These are phyloP conservation scores for Ceryle rudis DNA, from an alignment of 2,797 vertebrate species.

Conservation along the genomic window DNA sequence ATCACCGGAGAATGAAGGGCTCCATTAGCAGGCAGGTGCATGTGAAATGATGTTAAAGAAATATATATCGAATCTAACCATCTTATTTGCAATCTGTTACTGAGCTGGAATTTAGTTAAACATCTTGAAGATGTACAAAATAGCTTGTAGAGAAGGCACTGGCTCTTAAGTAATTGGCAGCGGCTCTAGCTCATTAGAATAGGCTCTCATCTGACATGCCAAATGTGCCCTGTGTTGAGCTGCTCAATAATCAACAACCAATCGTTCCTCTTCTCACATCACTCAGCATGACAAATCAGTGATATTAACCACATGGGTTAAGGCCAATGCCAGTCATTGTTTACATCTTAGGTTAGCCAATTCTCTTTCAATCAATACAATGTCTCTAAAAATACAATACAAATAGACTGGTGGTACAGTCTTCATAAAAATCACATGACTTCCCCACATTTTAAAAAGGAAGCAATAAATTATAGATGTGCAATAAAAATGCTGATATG, in stretches of 20 bases:
- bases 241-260: constrained; percentile 79
- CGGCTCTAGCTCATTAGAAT: constrained; percentile 75
- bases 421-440: constrained; percentile 16
- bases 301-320: constrained; percentile 80
- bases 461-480: neutral
- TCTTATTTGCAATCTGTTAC: constrained; percentile 66
- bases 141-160: constrained; percentile 42
- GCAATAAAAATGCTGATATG: neutral
- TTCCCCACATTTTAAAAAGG: neutral
- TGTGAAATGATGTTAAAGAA: constrained; percentile 2
- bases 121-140: constrained; percentile 70
- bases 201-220: constrained; percentile 73
- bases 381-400: constrained; percentile 53
- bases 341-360: constrained; percentile 73
- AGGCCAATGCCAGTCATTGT: constrained; percentile 77
- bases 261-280: constrained; percentile 74
- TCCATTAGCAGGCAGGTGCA: constrained; percentile 45
- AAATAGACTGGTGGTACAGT: neutral
- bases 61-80: constrained; percentile 45
- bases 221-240: constrained; percentile 76
- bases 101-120: constrained; percentile 73
- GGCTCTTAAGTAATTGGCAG: constrained; percentile 78
- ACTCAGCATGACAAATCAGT: constrained; percentile 79
- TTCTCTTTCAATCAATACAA: constrained; percentile 71
- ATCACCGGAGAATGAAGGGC: constrained; percentile 62